Evolutionary conservation across 2,113 vertebrate genomes (phyloP), one percentile per base, ranked within the genome.

Genomic region (Megaptera novaeangliae): DNA sequence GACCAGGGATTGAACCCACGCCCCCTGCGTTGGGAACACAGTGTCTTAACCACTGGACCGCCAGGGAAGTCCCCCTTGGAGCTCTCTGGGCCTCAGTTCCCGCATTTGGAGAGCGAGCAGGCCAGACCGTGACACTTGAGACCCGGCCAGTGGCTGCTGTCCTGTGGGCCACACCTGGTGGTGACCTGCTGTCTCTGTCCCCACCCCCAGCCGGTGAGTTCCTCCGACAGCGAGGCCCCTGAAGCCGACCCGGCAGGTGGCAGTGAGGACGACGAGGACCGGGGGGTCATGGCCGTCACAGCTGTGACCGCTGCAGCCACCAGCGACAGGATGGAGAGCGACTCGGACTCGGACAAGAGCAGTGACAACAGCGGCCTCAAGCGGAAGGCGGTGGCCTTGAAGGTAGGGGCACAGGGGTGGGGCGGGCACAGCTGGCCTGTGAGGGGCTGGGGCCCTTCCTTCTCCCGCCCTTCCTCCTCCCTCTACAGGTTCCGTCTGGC

Each of bases 191-290:
- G 6, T 49, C 61, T 95, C 57, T 0, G 0, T 36, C 34, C 57
- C 17, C 0, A 0, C 44, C 61, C 74, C 46, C 31, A 99, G 99
- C 99, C 99, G 0, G 99, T 98, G 0, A 99, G 99, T 97, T 99
- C 99, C 31, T 99, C 99, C 0, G 99, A 99, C 97, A 99, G 99
- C 0, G 99, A 99, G 13, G 98, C 98, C 3, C 98, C 98, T 0
- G 99, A 99, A 63, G 99, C 99, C 0, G 99, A 99, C 74, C 98
- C 98, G 0, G 98, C 98, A 8, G 98, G 98, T 0, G 99, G 99
- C 1, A 99, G 99, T 0, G 99, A 99, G 0, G 98, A 99, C 0
- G 99, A 99, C 18, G 91, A 88, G 34, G 97, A 97, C 44, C 87
- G 96, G 36, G 95, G 91, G 4, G 39, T 96, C 52, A 78, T 96